These are phyloP conservation scores for Oryzias dopingdopingensis DNA, from an alignment of 2,797 vertebrate species.

Conservation along the genomic window DNA sequence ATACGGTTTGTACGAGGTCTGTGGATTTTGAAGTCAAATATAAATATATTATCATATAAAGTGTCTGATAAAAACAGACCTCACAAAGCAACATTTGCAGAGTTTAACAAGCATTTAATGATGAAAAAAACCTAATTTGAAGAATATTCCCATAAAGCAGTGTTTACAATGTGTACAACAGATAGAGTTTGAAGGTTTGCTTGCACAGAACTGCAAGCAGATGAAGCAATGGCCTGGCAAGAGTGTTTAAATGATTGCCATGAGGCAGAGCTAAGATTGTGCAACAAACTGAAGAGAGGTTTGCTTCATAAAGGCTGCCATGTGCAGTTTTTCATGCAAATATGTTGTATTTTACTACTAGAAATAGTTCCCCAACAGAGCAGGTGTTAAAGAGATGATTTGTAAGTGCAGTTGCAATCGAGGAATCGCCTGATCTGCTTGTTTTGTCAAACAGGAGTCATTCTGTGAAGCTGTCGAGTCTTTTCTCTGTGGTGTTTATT, in stretches of 20 bases:
- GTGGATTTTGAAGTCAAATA: too few species aligned
- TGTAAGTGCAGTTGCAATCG: slow-evolving; percentile 9
- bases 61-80: too few species aligned
- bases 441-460: slow-evolving; percentile 5
- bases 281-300: slow-evolving; percentile 13
- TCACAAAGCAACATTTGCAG: too few species aligned
- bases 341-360: too few species aligned
- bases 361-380: too few species aligned
- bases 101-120: too few species aligned
- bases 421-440: slow-evolving; percentile 14
- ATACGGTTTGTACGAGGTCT: too few species aligned
- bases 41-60: too few species aligned
- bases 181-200: slow-evolving; percentile 1
- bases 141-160: slow-evolving; percentile 13
- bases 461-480: slow-evolving; percentile 3
- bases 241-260: slow-evolving; percentile 6
- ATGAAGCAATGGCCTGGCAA: slow-evolving; percentile 24
- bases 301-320: background rate
- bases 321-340: too few species aligned
- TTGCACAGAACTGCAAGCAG: slow-evolving; percentile 10
- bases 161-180: slow-evolving; percentile 12
- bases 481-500: background rate
- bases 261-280: slow-evolving; percentile 12
- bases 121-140: slow-evolving; percentile 24
- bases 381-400: background rate